phyloP scores from a whole-genome alignment of 2,797 vertebrate species.

The Cynodonichthys magdalenae region DNA sequence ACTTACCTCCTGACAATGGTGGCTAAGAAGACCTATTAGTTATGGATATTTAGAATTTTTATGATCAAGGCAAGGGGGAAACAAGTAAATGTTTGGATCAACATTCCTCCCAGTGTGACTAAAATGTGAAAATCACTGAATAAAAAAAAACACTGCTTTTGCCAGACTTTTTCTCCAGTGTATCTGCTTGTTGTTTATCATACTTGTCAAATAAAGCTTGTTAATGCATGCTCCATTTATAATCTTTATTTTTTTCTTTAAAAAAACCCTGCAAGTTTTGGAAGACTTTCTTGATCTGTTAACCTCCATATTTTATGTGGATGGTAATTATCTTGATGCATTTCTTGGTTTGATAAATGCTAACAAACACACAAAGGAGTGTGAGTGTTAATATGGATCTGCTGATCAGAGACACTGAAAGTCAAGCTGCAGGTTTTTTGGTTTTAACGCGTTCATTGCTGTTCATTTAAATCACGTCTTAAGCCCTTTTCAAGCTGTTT shows the following conservation, averaged over 20 bases:
- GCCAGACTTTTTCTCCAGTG: slow-evolving; percentile 7
- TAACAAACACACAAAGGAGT: neutral
- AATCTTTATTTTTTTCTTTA: slow-evolving; percentile 21
- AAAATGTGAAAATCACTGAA: neutral
- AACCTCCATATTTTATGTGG: neutral
- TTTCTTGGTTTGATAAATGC: neutral
- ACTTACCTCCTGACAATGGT: no score
- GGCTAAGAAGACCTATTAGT: no score
- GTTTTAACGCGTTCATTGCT: slow-evolving; percentile 25
- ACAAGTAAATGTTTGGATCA: neutral
- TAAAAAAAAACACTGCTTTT: slow-evolving; percentile 60
- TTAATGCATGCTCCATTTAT: neutral
- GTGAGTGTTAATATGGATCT: slow-evolving; percentile 9
- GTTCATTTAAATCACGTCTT: slow-evolving; percentile 16
- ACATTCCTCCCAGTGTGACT: neutral
- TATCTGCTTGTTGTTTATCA: neutral
- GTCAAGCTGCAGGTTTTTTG: slow-evolving; percentile 61
- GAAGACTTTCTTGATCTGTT: neutral
- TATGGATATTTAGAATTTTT: no score
- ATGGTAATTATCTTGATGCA: neutral
- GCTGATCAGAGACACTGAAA: neutral
- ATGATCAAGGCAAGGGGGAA: neutral
- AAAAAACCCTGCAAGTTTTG: slow-evolving; percentile 72
- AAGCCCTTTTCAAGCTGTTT: slow-evolving; percentile 1
- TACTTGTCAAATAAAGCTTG: neutral